Percentiles rank a stretch among this genome's conserved stretches.
These are phyloP conservation scores for Ctenoplectra terminalis DNA, from an alignment of 1,140 invertebrate genomes.

Conservation along the genomic window DNA sequence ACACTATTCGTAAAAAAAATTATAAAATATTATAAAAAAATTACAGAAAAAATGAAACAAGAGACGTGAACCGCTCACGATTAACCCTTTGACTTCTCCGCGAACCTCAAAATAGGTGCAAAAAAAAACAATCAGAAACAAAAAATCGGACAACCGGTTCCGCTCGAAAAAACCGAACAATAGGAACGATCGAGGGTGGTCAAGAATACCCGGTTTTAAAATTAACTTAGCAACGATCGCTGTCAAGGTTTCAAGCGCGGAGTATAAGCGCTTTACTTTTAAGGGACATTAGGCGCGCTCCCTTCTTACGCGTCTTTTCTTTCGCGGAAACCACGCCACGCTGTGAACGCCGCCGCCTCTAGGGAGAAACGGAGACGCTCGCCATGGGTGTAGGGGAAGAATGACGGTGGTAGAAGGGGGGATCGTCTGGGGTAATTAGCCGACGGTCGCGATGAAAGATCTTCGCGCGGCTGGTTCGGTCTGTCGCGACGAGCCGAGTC, in stretches of 20 bases:
- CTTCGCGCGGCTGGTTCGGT: constrained; percentile 63
- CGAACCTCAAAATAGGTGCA: background rate
- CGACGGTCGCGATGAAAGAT: constrained; percentile 70
- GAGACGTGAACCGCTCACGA: too few species aligned
- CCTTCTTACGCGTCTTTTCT: constrained; percentile 60
- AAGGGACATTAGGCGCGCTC: constrained; percentile 69
- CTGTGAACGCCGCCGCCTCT: constrained; percentile 40
- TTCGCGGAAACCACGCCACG: constrained; percentile 58
- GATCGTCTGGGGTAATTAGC: constrained; percentile 76
- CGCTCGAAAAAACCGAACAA: background rate
- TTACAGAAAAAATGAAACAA: too few species aligned
- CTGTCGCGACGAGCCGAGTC: constrained; percentile 45
- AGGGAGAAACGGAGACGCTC: constrained; percentile 58
- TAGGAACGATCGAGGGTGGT: background rate
- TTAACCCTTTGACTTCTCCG: background rate
- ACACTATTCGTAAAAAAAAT: too few species aligned
- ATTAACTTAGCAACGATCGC: constrained; percentile 59
- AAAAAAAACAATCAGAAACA: background rate
- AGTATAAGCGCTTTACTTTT: constrained; percentile 64
- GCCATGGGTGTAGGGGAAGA: constrained; percentile 18
- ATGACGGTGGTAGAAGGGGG: constrained; percentile 15
- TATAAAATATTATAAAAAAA: too few species aligned
- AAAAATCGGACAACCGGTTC: background rate
- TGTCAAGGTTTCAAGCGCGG: constrained; percentile 53
- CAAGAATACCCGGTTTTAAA: constrained; percentile 52